Conservation (phyloP, 2,888 invertebrate species). For the Acleris cristana region DNA sequence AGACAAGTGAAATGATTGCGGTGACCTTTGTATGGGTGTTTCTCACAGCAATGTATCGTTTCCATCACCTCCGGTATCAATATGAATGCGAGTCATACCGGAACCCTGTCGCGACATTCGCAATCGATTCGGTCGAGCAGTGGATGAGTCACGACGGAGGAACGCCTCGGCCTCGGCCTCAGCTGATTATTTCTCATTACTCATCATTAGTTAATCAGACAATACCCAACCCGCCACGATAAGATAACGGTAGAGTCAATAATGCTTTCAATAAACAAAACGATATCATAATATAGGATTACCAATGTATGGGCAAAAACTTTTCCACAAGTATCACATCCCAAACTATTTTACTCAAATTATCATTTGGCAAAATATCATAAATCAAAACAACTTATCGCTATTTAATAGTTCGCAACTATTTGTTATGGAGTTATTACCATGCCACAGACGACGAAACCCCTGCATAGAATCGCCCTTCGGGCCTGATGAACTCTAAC, state of each 20-base stretch:
- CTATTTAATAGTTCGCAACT: too few species aligned
- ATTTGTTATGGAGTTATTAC: too few species aligned
- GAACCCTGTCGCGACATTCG: constrained; percentile 39
- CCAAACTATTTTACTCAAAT: too few species aligned
- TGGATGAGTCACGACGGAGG: constrained; percentile 67
- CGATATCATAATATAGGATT: not conserved
- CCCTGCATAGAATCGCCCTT: too few species aligned
- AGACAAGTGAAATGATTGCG: constrained; percentile 1
- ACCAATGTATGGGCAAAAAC: too few species aligned
- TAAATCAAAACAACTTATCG: too few species aligned
- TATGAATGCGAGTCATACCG: constrained; percentile 41
- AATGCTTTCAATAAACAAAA: constrained; percentile 1
- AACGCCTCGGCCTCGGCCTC: constrained; percentile 70
- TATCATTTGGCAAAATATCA: too few species aligned
- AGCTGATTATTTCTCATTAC: constrained; percentile 73
- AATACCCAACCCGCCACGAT: constrained; percentile 43
- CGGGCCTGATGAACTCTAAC: too few species aligned
- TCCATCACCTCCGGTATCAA: constrained; percentile 48
- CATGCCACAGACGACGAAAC: too few species aligned
- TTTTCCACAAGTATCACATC: too few species aligned
- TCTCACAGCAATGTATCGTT: constrained; percentile 45
- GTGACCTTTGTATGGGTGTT: constrained; percentile 39
- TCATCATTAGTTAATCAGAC: constrained; percentile 69
- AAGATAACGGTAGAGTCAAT: constrained; percentile 42
- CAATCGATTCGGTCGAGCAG: constrained; percentile 41